Base-by-base conservation (phyloP, 2,888 invertebrate species). In the Leptothorax acervorum region DNA sequence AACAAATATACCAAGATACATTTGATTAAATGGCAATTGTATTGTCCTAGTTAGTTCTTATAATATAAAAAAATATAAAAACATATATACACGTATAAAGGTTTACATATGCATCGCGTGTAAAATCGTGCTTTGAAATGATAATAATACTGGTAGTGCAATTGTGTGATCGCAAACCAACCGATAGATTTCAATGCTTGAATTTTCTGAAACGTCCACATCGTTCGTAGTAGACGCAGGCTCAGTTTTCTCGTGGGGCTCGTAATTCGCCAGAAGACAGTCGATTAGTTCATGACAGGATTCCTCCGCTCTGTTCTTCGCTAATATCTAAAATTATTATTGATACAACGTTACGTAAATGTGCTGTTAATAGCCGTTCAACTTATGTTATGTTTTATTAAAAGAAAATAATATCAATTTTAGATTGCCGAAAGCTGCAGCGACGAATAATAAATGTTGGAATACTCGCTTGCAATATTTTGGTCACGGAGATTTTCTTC, bases 111-210 rank as follows among this genome's bases (percentile, higher is more conserved):
- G 63, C 3, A 82, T 82, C 78, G 39, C 45, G 23, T 31, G 18
- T 15, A 66, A 28, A 5, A 51, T 66, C 4, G 28, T 71, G 3
- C 18, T 55, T 39, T 35, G 12, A n/a, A 55, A 62, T 3, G 9
- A 55, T 76, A 63, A 51, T 68, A 45, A 55, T 57, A 79, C 12
- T 5, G 9, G 3, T 5, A 1, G 51, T 70, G 15, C 28, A 62
- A 71, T 51, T 23, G 28, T 23, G 28, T 65, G 15, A 62, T 6
- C 0, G 48, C 23, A n/a, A 62, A 74, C 95, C 94, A 93, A 97
- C 97, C 96, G 96, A 93, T 97, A 97, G 83, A 97, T 97, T 95
- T 97, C 97, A 84, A 97, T 95, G 92, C 97, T 97, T 0, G 97
- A 97, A 87, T 96, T 96, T 90, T 97, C 97, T 1, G 96, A 96